phyloP scores from a whole-genome alignment of 2,888 invertebrate species.

The Stramonita haemastoma region DNA sequence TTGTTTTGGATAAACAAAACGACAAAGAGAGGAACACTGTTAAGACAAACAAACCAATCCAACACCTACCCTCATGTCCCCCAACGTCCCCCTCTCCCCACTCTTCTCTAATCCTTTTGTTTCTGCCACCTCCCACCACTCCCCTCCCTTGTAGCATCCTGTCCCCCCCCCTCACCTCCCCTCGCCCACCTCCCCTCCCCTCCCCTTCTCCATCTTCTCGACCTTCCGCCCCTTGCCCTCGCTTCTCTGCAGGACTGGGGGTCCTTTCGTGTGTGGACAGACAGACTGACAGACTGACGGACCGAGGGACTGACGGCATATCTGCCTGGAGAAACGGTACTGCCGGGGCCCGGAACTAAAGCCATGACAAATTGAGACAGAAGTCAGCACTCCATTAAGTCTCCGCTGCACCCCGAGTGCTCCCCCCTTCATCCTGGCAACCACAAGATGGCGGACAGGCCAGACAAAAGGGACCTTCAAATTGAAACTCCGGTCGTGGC shows the following conservation, averaged over 20 bases:
- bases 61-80: too few relatives aligned
- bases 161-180: neutral
- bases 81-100: neutral
- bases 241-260: neutral
- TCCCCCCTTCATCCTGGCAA: neutral
- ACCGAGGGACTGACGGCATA: too few relatives aligned
- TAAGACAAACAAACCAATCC: too few relatives aligned
- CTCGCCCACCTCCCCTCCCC: too few relatives aligned
- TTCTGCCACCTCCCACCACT: neutral
- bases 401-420: neutral
- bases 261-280: too few relatives aligned
- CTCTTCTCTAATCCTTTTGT: neutral
- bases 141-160: neutral
- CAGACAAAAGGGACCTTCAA: conserved; percentile 35
- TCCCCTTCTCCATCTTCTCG: neutral
- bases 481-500: conserved; percentile 31
- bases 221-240: neutral
- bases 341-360: neutral
- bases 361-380: conserved; percentile 15
- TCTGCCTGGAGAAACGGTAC: neutral
- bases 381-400: conserved; percentile 27
- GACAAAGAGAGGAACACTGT: too few relatives aligned
- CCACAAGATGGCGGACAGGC: conserved; percentile 20
- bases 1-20: too few relatives aligned
- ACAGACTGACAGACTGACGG: too few relatives aligned